These are phyloP conservation scores for Sceloporus tristichus DNA, from an alignment of 2,113 vertebrate genomes.

Conservation along the genomic window DNA sequence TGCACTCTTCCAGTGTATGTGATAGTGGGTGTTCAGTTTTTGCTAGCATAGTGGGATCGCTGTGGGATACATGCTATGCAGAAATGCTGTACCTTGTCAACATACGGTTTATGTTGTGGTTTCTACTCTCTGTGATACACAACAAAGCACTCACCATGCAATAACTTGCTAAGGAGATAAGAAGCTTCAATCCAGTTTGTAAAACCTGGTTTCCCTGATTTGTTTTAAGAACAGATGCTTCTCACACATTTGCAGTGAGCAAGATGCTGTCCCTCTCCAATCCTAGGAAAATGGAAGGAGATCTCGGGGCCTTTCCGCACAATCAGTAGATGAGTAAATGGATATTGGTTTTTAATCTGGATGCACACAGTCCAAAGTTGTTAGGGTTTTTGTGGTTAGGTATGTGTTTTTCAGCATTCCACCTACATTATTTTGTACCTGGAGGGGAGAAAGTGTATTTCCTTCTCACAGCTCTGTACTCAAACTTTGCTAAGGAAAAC, in stretches of 20 bases:
- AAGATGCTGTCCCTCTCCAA: not conserved
- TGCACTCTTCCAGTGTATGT: conserved; percentile 26
- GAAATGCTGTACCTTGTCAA: not conserved
- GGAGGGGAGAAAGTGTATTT: not conserved
- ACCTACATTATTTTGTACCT: not conserved
- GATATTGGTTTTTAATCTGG: not conserved
- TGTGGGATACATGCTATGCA: not conserved
- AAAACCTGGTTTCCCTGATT: not conserved
- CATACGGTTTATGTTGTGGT: not conserved
- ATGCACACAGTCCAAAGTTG: not conserved
- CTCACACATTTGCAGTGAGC: not conserved
- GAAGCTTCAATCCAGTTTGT: not conserved
- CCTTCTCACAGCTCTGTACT: too few relatives aligned
- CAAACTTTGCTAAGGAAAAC: not conserved
- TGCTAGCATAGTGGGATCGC: not conserved
- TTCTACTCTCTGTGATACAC: not conserved
- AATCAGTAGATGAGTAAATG: not conserved
- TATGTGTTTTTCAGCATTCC: not conserved
- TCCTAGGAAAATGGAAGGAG: not conserved
- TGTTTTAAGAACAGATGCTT: not conserved
- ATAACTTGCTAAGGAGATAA: not conserved
- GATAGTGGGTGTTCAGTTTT: not conserved
- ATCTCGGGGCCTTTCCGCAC: not conserved
- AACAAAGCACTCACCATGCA: not conserved
- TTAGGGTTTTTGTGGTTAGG: not conserved